Percentiles rank a stretch among this genome's conserved stretches.
phyloP scores from a whole-genome alignment of 2,888 invertebrate species.

The Lordiphosa fenestrarum region DNA sequence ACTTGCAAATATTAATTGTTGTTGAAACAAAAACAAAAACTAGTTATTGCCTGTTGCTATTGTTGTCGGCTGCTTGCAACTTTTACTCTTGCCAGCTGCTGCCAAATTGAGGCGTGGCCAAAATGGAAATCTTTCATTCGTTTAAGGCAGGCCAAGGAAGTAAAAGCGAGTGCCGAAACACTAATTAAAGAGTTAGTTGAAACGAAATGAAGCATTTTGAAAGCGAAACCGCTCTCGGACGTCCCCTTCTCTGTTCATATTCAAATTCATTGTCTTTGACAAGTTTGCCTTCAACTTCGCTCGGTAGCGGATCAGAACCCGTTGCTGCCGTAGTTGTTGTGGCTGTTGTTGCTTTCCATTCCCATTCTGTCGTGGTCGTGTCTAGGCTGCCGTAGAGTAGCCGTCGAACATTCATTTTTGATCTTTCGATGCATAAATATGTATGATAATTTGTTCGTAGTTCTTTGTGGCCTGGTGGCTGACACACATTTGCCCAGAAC shows the following conservation, averaged over 20 bases:
- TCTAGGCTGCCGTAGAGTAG: constrained; percentile 24
- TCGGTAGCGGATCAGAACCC: constrained; percentile 49
- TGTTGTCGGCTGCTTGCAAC: constrained; percentile 53
- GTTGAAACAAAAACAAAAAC: constrained; percentile 52
- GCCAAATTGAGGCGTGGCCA: constrained; percentile 68
- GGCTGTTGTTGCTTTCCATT: constrained; percentile 33
- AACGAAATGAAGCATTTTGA: constrained; percentile 16
- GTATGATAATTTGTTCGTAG: constrained; percentile 50
- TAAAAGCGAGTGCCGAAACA: constrained; percentile 55
- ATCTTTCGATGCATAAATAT: constrained; percentile 24
- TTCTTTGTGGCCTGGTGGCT: constrained; percentile 48
- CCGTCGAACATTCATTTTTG: constrained; percentile 60
- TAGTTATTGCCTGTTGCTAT: constrained; percentile 43
- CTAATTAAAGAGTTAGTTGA: constrained; percentile 25
- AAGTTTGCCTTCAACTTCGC: constrained; percentile 73
- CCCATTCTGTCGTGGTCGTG: constrained; percentile 9
- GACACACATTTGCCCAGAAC: constrained; percentile 39
- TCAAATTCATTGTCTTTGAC: constrained; percentile 66
- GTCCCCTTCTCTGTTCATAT: background rate
- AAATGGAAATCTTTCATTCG: constrained; percentile 53
- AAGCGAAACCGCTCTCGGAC: constrained; percentile 40
- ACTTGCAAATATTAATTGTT: constrained; percentile 67
- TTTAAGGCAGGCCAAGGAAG: constrained; percentile 49
- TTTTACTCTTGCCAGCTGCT: constrained; percentile 49
- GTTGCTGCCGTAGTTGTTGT: constrained; percentile 53